Evolutionary conservation across 2,113 vertebrate species (phyloP).

Genomic region (Eurypyga helias): DNA sequence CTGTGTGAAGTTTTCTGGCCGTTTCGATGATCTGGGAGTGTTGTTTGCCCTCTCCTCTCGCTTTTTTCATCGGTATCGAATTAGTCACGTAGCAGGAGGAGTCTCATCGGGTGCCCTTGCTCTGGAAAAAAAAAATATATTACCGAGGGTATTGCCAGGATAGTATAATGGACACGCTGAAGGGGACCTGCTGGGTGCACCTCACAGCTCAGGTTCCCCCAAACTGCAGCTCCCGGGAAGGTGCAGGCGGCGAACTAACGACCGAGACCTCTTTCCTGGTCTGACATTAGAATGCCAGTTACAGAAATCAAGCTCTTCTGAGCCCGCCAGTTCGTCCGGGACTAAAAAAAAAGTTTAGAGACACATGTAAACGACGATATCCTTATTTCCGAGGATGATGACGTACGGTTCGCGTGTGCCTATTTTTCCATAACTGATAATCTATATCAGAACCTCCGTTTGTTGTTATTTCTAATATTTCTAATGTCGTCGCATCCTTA

Average conservation of each 20-base stretch:
- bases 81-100: background rate
- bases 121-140: fast-evolving
- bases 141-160: background rate
- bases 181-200: background rate
- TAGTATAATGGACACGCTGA: too few relatives aligned
- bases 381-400: background rate
- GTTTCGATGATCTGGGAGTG: background rate
- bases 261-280: background rate
- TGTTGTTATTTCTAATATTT: background rate
- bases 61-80: background rate
- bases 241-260: fast-evolving
- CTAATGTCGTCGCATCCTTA: background rate
- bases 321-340: fast-evolving
- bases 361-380: background rate
- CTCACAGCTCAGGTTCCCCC: background rate
- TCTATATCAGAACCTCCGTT: background rate
- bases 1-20: background rate
- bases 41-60: background rate
- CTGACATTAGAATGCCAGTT: background rate
- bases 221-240: background rate
- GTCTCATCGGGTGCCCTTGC: background rate
- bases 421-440: background rate
- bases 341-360: background rate
- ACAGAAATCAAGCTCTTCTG: background rate
- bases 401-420: background rate